Base-by-base conservation (phyloP, 2,113 vertebrate species). In the Hoplias malabaricus region DNA sequence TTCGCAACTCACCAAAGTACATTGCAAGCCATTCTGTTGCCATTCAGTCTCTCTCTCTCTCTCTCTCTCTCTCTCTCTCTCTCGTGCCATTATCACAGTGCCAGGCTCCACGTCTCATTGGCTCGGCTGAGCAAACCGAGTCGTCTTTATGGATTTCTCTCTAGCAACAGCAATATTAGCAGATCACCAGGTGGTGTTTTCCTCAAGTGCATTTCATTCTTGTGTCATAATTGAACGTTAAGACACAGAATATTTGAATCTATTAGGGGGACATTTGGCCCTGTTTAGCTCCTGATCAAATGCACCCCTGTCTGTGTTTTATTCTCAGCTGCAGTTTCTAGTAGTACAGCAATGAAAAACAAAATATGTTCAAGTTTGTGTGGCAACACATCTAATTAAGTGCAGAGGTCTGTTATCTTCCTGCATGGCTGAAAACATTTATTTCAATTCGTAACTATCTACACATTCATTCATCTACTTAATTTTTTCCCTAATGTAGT, bases 101-200 rank as follows among this genome's bases (percentile, higher is more conserved):
- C 16, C 61, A 10, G 5, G 34, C 21, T 56, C 23, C 56, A 38
- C 57, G 33, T 40, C 68, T 62, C 59, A 25, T 36, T 36, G 21
- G 54, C 33, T 72, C 62, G 16, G 2, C 8, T 50, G 31, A 78
- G 77, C 34, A 48, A 72, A 63, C 67, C 16, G 38, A 43, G 11
- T 36, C 40, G 23, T 36, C 42, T 36, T 40, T 27, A 72, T 72
- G 36, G 38, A 50, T 53, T 50, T 38, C 31, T 53, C 46, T 25
- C 56, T 21, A 27, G n/a, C 69, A 34, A 34, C 33, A 34, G 31
- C 59, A 36, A 12, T 36, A 34, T 63, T 62, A 62, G 57, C 57
- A 62, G 31, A 34, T 34, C 57, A 34, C 29, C 16, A 62, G 57
- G 57, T 16, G 10, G 16, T 31, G 31, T 62, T 62, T n/a, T 63